Evolutionary conservation across 2,113 vertebrate genomes (phyloP), one percentile per base, ranked within the genome.

Genomic region (Poeciliopsis prolifica): DNA sequence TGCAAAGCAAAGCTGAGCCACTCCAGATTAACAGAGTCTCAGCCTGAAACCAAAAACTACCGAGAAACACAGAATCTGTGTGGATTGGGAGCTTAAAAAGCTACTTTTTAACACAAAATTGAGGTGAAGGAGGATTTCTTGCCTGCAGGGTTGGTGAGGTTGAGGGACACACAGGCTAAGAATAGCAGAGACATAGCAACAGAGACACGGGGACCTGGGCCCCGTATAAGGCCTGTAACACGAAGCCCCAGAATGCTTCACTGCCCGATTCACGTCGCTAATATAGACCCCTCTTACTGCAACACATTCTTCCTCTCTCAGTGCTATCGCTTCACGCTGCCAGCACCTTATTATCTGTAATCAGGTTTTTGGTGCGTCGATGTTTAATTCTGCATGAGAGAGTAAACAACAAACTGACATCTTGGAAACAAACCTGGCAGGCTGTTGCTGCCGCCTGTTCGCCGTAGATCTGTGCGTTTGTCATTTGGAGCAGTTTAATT

Each of bases 261-360:
- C 82, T 89, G 92, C 75, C 51, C 73, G 78, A 90, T 86, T 92
- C 91, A 93, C 85, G 70, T 79, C 9, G 87, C 90, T 86, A 82
- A 93, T 93, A 92, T 93, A 93, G 92, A 89, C 91, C 88, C 71
- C 88, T 91, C 91, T 93, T 87, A 92, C 91, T 77, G 90, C 83
- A 72, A 92, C 92, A 93, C 91, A 92, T 92, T 92, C 91, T 91
- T 89, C 80, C 86, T 72, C 68, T 42, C 64, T 37, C 73, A 48
- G 28, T 68, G 60, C 83, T 82, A 65, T 80, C 78, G 72, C 37
- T 74, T 33, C 61, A 30, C 75, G 58, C 75, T 35, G 54, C 77
- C 76, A 44, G 35, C 82, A 76, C 80, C 72, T 77, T 65, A 29
- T 90, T 85, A 87, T 82, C 80, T 12, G 22, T 19, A 70, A 83